phyloP scores from a whole-genome alignment of 2,113 vertebrate genomes.

The Pygoscelis antarcticus region DNA sequence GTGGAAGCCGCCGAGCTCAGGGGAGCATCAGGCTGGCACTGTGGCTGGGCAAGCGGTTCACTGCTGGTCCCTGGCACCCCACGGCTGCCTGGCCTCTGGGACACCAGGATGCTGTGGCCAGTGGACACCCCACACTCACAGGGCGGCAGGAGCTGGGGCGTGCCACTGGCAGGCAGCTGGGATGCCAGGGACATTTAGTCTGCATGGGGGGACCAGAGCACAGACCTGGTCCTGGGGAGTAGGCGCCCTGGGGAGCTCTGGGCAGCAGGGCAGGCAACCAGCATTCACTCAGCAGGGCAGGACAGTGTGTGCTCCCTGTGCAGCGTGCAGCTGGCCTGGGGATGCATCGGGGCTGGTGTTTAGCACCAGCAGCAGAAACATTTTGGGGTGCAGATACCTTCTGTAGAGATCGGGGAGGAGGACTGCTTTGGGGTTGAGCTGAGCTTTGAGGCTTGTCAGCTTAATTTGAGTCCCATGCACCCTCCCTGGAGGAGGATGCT shows the following conservation, averaged over 20 bases:
- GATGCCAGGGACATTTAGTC: too few relatives aligned
- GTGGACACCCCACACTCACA: background rate
- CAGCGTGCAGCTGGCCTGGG: background rate
- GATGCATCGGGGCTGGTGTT: background rate
- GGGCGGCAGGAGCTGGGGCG: background rate
- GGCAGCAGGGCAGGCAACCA: background rate
- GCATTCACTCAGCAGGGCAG: fast-evolving
- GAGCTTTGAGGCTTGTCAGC: background rate
- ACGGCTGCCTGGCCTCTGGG: background rate
- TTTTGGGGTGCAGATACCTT: background rate
- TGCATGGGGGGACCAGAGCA: background rate
- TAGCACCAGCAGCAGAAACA: background rate
- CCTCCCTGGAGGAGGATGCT: background rate
- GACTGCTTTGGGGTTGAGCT: background rate
- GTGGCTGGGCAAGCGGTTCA: background rate
- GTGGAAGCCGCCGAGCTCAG: background rate
- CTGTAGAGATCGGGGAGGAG: background rate
- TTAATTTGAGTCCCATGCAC: background rate
- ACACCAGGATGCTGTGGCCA: too few relatives aligned
- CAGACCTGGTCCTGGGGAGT: background rate
- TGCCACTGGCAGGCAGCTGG: background rate
- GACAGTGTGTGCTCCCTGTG: background rate
- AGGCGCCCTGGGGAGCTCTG: background rate
- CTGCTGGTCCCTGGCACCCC: background rate
- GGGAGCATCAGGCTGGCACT: background rate